A percentile compares a stretch with the other conserved stretches of the same genome.
These are phyloP conservation scores for Mythimna impura DNA, from an alignment of 2,888 invertebrate species.

Conservation along the genomic window DNA sequence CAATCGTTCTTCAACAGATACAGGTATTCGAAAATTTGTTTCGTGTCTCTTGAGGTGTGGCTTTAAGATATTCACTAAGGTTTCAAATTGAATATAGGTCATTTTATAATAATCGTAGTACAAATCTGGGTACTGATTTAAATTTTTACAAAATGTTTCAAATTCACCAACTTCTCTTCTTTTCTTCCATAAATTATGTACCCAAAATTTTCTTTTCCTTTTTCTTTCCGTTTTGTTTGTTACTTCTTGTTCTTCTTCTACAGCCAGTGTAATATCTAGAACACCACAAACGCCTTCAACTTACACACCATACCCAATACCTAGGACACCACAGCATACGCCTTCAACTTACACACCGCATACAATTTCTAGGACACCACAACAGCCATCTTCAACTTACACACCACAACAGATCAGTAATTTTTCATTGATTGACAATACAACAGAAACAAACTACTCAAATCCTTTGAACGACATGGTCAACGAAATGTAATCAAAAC, in stretches of 20 bases:
- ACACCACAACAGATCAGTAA: not conserved
- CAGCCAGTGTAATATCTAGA: constrained; percentile 3
- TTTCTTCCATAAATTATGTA: constrained; percentile 37
- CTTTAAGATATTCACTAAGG: constrained; percentile 48
- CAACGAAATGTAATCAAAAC: not conserved
- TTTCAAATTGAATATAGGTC: constrained; percentile 34
- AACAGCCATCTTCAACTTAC: not conserved
- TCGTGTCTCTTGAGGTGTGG: constrained; percentile 48
- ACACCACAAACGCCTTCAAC: not conserved
- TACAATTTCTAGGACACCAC: too few relatives aligned
- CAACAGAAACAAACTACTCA: not conserved
- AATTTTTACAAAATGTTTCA: constrained; percentile 19
- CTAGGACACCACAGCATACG: not conserved
- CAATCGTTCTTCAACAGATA: constrained; percentile 55
- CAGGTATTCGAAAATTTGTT: constrained; percentile 51
- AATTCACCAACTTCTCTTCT: constrained; percentile 40
- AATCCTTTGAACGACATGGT: not conserved
- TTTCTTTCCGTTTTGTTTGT: constrained; percentile 17
- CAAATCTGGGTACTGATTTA: constrained; percentile 21
- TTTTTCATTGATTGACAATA: constrained; percentile 1
- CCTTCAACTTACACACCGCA: not conserved
- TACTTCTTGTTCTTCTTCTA: constrained; percentile 11
- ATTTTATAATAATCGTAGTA: constrained; percentile 43
- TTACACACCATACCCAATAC: not conserved
- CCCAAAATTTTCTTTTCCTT: constrained; percentile 20